These are phyloP conservation scores for Strigops habroptila DNA, from an alignment of 2,113 vertebrate genomes.

Conservation along the genomic window DNA sequence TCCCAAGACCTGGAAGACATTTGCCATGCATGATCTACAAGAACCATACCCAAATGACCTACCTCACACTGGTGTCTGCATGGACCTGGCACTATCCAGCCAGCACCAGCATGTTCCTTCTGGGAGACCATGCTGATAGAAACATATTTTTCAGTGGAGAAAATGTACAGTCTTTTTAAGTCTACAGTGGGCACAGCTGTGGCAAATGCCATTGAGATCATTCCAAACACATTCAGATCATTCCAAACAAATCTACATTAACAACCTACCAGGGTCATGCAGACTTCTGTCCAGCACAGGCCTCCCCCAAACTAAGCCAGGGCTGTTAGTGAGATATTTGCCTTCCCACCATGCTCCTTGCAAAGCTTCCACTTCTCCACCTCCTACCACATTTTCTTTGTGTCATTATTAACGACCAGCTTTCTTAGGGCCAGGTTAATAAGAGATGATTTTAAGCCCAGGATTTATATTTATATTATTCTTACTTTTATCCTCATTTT, in stretches of 20 bases:
- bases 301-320: accelerated
- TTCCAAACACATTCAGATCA: neutral
- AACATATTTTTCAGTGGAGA: neutral
- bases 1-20: neutral
- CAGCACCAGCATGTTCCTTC: neutral
- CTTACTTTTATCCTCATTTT: neutral
- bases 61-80: neutral
- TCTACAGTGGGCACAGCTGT: accelerated
- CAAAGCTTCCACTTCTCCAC: neutral
- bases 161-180: neutral
- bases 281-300: neutral
- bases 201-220: no score
- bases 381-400: neutral
- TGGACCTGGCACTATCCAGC: neutral
- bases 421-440: neutral
- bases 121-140: neutral
- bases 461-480: neutral
- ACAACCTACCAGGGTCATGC: neutral
- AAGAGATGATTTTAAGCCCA: neutral
- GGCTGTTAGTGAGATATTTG: neutral
- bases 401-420: neutral
- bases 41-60: neutral
- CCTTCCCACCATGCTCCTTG: neutral
- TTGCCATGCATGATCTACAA: neutral
- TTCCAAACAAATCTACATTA: neutral